These are phyloP conservation scores for Mobula hypostoma DNA, from an alignment of 2,113 vertebrate species.

Conservation along the genomic window DNA sequence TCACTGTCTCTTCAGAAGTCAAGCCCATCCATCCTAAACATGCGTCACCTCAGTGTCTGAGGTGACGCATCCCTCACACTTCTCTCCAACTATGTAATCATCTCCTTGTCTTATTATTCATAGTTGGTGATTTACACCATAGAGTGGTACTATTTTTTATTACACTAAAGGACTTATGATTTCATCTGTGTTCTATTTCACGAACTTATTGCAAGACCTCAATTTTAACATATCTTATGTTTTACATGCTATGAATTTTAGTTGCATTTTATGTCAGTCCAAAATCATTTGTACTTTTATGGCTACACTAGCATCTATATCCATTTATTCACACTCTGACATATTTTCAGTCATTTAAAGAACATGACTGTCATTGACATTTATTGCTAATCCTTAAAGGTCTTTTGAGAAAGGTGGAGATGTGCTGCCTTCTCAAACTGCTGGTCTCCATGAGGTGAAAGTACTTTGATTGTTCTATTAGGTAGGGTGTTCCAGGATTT, in stretches of 20 bases:
- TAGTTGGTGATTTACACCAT: background rate
- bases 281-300: background rate
- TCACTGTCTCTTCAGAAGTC: too few relatives aligned
- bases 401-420: too few relatives aligned
- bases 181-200: background rate
- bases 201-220: background rate
- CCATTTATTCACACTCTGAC: too few relatives aligned
- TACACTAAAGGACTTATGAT: background rate
- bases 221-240: background rate
- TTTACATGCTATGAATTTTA: background rate
- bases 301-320: too few relatives aligned
- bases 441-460: too few relatives aligned
- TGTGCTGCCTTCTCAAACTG: too few relatives aligned
- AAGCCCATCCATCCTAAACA: background rate
- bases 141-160: too few relatives aligned
- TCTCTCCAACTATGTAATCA: background rate
- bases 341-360: too few relatives aligned
- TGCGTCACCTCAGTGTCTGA: background rate
- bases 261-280: background rate
- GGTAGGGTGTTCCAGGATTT: too few relatives aligned
- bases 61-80: background rate
- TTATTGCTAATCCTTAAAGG: too few relatives aligned
- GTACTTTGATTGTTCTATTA: too few relatives aligned
- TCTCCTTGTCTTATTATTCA: background rate
- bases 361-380: too few relatives aligned